phyloP scores from a whole-genome alignment of 2,888 invertebrate species.

The Junonia oenone region DNA sequence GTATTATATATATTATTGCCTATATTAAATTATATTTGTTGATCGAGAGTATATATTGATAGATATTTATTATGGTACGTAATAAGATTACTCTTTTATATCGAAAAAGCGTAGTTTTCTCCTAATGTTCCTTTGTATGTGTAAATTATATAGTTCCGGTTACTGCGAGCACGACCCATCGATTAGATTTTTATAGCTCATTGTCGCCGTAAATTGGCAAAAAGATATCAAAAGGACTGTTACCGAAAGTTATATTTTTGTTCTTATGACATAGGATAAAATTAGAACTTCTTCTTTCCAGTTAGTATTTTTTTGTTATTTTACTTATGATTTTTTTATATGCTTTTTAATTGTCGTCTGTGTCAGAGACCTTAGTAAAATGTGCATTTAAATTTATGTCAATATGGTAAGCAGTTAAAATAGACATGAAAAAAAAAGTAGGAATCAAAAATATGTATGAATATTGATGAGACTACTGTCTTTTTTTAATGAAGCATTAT shows the following conservation, averaged over 20 bases:
- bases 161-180: constrained; percentile 31
- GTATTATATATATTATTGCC: constrained; percentile 64
- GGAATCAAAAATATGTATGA: no score
- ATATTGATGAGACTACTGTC: no score
- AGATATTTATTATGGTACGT: constrained; percentile 66
- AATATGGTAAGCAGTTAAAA: constrained; percentile 57
- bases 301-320: constrained; percentile 30
- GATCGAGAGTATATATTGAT: constrained; percentile 71
- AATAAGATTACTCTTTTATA: constrained; percentile 57
- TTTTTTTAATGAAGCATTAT: not conserved
- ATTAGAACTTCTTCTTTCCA: constrained; percentile 18
- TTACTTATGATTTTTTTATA: constrained; percentile 36
- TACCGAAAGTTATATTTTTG: constrained; percentile 27
- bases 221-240: constrained; percentile 26
- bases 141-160: constrained; percentile 40
- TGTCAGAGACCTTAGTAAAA: constrained; percentile 50
- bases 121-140: constrained; percentile 46
- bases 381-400: constrained; percentile 57
- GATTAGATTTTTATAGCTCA: constrained; percentile 38
- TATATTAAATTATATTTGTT: constrained; percentile 71
- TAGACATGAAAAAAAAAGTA: constrained; percentile 32
- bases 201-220: constrained; percentile 21
- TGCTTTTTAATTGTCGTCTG: constrained; percentile 50
- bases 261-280: constrained; percentile 17
- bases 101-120: constrained; percentile 48